Conservation (phyloP, 92 coral and sea anemone genomes). For the Paragorgia papillata region DNA sequence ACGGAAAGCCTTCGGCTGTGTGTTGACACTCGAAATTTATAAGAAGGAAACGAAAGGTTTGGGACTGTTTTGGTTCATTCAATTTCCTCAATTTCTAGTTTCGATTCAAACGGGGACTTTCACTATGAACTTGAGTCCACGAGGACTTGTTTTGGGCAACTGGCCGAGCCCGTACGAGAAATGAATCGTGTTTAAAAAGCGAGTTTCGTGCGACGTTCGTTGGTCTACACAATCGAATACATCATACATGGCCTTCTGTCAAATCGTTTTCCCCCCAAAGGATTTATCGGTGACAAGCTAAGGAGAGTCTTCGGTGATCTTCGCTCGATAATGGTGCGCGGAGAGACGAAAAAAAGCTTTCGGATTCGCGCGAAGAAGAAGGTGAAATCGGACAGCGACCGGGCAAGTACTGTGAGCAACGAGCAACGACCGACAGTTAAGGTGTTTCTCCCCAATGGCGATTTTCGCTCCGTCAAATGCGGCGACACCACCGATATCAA, state of each 20-base stretch:
- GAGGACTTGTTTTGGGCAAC: background rate
- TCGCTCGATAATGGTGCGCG: constrained; percentile 29
- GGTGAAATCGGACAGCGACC: background rate
- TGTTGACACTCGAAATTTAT: constrained; percentile 5
- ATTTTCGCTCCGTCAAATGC: constrained; percentile 91
- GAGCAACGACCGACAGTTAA: constrained; percentile 89
- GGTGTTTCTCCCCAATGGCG: constrained; percentile 93
- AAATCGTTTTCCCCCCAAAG: background rate
- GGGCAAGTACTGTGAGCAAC: constrained; percentile 70
- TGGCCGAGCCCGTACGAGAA: background rate
- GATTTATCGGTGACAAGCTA: background rate
- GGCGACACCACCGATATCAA: constrained; percentile 97
- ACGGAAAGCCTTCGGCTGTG: background rate
- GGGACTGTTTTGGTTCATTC: background rate
- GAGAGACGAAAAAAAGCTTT: constrained; percentile 28
- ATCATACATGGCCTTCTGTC: constrained; percentile 1
- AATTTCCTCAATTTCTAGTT: background rate
- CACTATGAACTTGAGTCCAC: background rate
- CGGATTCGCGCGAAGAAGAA: constrained; percentile 33
- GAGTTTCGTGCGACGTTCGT: too few relatives aligned
- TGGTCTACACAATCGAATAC: too few relatives aligned
- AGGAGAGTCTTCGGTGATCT: background rate
- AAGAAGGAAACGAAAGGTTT: background rate
- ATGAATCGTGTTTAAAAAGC: background rate
- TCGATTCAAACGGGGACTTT: background rate